A percentile compares a stretch with the other conserved stretches of the same genome.
These are phyloP conservation scores for Pelosia muscerda DNA, from an alignment of 2,888 invertebrate genomes.

Conservation along the genomic window DNA sequence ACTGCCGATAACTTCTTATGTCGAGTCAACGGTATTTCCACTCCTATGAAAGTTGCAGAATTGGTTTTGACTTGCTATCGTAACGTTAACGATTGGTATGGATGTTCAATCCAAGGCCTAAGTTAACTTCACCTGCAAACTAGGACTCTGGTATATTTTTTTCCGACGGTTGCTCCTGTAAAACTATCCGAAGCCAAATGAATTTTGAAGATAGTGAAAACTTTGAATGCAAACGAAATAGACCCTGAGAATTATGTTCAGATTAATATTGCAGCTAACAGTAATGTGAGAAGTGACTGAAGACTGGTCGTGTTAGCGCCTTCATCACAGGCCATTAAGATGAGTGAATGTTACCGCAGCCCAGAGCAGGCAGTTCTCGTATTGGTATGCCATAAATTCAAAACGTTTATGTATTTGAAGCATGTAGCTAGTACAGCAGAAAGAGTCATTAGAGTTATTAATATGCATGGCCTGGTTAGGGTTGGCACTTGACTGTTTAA, in stretches of 20 bases:
- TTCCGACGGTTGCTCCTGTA: no score
- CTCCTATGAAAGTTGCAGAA: no score
- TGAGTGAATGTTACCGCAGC: constrained; percentile 14
- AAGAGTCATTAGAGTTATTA: constrained; percentile 65
- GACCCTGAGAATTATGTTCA: not conserved
- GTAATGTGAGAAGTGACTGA: not conserved
- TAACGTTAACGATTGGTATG: no score
- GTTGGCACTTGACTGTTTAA: constrained; percentile 19
- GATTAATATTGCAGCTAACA: not conserved
- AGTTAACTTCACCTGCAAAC: no score
- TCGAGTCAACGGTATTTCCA: no score
- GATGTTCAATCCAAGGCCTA: no score
- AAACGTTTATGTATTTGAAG: constrained; percentile 56
- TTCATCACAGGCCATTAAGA: constrained; percentile 9
- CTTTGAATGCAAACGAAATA: no score
- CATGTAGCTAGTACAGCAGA: constrained; percentile 52
- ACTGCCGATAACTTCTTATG: no score
- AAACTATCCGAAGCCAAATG: no score
- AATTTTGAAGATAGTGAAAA: no score
- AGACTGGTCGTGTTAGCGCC: not conserved
- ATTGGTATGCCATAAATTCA: constrained; percentile 53
- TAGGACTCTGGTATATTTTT: no score
- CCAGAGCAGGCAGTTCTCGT: constrained; percentile 8
- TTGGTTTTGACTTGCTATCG: no score
- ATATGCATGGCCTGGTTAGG: constrained; percentile 55